These are phyloP conservation scores for Samia ricini DNA, from an alignment of 1,140 invertebrate species.

Conservation along the genomic window DNA sequence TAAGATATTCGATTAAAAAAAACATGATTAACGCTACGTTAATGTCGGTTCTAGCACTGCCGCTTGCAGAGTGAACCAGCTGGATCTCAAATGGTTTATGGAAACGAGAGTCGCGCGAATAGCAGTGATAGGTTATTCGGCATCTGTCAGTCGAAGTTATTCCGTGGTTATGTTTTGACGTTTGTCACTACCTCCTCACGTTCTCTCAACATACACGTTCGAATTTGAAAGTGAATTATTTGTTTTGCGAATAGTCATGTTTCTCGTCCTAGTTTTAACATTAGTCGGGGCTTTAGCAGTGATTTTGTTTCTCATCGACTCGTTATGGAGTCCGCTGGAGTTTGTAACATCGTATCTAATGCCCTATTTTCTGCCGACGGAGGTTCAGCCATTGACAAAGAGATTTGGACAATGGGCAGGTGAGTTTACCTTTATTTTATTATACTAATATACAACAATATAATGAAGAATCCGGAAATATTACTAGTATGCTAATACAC, in stretches of 20 bases:
- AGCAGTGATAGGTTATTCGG: background rate
- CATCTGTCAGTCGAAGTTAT: background rate
- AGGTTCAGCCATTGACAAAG: slow-evolving; percentile 74
- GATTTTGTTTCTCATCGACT: slow-evolving; percentile 64
- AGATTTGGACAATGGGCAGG: slow-evolving; percentile 80
- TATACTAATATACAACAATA: no score
- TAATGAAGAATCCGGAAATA: no score
- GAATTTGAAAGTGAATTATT: background rate
- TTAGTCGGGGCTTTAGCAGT: slow-evolving; percentile 65
- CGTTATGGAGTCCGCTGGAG: slow-evolving; percentile 73
- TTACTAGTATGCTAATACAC: no score
- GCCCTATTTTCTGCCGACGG: slow-evolving; percentile 77
- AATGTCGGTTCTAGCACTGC: no score
- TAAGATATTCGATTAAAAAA: no score
- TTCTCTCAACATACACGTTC: background rate
- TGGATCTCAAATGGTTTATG: background rate
- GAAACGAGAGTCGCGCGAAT: background rate
- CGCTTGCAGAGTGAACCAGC: background rate
- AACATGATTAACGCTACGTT: no score
- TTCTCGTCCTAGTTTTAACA: slow-evolving; percentile 46
- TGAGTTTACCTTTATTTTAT: slow-evolving; percentile 33
- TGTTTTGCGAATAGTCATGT: slow-evolving; percentile 19
- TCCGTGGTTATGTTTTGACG: background rate
- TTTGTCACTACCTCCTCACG: background rate
- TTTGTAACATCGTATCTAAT: slow-evolving; percentile 73